Conservation (phyloP, 2,113 vertebrate genomes). For the Lagopus muta region DNA sequence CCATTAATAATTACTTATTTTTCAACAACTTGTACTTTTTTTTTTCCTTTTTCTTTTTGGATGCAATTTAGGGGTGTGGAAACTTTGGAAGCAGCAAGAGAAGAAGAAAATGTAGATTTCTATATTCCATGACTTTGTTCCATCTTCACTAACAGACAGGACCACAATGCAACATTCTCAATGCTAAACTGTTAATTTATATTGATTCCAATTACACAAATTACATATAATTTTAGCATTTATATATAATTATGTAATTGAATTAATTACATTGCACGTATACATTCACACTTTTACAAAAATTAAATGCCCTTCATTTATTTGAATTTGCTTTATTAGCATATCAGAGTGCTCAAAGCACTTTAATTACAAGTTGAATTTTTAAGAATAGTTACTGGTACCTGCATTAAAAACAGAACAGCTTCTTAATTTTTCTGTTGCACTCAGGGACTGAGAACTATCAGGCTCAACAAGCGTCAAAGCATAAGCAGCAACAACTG, state of each 20-base stretch:
- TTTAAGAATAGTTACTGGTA: not conserved
- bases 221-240: not conserved
- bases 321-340: not conserved
- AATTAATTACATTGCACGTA: not conserved
- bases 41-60: not conserved
- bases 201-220: not conserved
- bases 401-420: slow-evolving; percentile 53
- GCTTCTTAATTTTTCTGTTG: slow-evolving; percentile 38
- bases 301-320: not conserved
- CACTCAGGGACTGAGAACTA: not conserved
- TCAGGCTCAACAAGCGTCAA: slow-evolving; percentile 67
- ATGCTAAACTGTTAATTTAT: not conserved
- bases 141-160: not conserved
- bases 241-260: not conserved
- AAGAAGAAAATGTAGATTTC: not conserved
- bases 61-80: not conserved
- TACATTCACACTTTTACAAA: not conserved
- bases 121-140: not conserved
- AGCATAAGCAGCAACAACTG: slow-evolving; percentile 80
- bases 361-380: not conserved
- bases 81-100: not conserved
- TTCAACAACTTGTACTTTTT: not conserved
- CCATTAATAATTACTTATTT: not conserved
- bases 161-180: not conserved
- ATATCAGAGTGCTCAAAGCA: not conserved